These are phyloP conservation scores for Trachops cirrhosus DNA, from an alignment of 2,797 vertebrate genomes.

Conservation along the genomic window DNA sequence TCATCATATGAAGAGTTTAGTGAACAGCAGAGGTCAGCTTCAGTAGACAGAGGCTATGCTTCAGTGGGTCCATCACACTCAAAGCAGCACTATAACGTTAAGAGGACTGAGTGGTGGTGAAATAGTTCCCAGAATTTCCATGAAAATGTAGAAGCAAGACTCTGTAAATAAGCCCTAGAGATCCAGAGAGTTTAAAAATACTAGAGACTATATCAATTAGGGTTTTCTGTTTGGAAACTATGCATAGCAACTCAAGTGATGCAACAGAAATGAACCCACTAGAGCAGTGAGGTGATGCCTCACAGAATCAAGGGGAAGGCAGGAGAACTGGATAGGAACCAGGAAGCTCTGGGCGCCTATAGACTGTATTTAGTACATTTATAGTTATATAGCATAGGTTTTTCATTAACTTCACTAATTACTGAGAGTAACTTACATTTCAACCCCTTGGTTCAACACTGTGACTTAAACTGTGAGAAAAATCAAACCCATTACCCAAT, in stretches of 20 bases:
- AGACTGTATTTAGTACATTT: not conserved
- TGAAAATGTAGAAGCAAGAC: not conserved
- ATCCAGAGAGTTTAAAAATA: not conserved
- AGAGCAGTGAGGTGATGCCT: not conserved
- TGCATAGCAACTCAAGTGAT: not conserved
- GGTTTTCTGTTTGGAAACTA: not conserved
- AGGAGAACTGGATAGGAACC: not conserved
- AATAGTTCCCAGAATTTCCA: not conserved
- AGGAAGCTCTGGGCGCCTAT: not conserved
- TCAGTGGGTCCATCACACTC: rapidly evolving
- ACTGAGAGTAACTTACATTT: not conserved
- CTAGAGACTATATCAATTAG: not conserved
- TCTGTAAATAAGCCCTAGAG: not conserved
- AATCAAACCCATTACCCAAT: not conserved
- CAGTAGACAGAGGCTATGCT: not conserved
- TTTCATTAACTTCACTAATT: not conserved
- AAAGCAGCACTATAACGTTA: too few relatives aligned
- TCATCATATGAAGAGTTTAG: not conserved
- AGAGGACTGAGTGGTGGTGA: not conserved
- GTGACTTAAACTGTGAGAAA: not conserved
- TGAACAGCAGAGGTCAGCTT: not conserved
- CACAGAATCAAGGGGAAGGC: not conserved
- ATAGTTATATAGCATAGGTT: not conserved
- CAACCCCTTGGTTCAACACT: not conserved
- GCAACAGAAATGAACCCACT: not conserved